Conservation (phyloP, 2,113 vertebrate genomes). For the Benitochromis conjunctus region DNA sequence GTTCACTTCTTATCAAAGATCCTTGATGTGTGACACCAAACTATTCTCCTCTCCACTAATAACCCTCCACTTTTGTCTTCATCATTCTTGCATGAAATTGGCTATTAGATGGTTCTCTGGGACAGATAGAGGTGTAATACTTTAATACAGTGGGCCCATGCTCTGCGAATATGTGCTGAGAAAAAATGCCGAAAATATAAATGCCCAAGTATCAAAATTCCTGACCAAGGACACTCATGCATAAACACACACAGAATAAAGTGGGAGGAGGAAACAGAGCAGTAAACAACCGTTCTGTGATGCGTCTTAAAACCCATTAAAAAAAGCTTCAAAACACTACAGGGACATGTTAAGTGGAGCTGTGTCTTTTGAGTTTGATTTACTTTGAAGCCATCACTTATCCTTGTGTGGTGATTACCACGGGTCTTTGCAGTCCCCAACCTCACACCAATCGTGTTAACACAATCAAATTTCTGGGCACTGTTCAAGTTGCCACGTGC, state of each 20-base stretch:
- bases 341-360: conserved; percentile 32
- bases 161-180: conserved; percentile 5
- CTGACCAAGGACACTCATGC: neutral
- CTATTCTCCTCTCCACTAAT: conserved; percentile 54
- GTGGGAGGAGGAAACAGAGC: neutral
- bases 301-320: conserved; percentile 45
- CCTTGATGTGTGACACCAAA: conserved; percentile 61
- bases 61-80: conserved; percentile 59
- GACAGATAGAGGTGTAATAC: conserved; percentile 41
- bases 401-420: conserved; percentile 49
- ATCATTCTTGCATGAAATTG: conserved; percentile 74
- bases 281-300: conserved; percentile 17
- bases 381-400: conserved; percentile 48
- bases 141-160: conserved; percentile 19
- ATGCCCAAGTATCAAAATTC: neutral
- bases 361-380: conserved; percentile 49
- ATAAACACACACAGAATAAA: neutral
- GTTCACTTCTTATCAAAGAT: conserved; percentile 52
- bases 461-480: conserved; percentile 49
- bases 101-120: conserved; percentile 60
- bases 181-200: conserved; percentile 30
- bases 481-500: conserved; percentile 16
- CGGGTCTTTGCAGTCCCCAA: conserved; percentile 23
- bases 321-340: conserved; percentile 37
- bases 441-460: conserved; percentile 46